These are phyloP conservation scores for Eurytoma californica DNA, from an alignment of 2,888 invertebrate species.

Conservation along the genomic window DNA sequence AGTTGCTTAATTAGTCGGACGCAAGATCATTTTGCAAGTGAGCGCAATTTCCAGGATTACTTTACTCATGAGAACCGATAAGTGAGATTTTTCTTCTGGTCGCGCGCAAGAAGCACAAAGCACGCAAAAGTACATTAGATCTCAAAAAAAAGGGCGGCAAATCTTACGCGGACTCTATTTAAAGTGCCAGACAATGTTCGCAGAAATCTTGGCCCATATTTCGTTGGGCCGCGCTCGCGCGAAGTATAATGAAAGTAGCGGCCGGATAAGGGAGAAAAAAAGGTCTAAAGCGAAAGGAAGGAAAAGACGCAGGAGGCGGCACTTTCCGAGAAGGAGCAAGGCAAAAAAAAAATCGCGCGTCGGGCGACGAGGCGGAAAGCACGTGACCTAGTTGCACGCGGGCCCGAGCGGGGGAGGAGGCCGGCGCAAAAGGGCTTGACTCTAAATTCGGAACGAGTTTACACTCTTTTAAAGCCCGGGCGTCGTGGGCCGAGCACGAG, in stretches of 20 bases:
- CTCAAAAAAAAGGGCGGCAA: constrained; percentile 8
- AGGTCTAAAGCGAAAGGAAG: background rate
- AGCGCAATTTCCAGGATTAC: too few species aligned
- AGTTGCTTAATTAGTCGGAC: background rate
- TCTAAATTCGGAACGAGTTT: constrained; percentile 68
- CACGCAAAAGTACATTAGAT: too few species aligned
- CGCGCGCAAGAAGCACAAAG: too few species aligned
- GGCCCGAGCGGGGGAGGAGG: constrained; percentile 1
- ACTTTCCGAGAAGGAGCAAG: constrained; percentile 23
- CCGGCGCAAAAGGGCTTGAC: constrained; percentile 64
- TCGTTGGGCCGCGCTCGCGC: background rate
- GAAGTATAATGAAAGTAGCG: constrained; percentile 9
- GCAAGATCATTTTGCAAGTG: too few species aligned
- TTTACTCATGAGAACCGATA: too few species aligned
- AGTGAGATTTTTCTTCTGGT: too few species aligned
- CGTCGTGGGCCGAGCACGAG: background rate
- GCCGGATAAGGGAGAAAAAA: constrained; percentile 10
- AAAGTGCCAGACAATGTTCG: constrained; percentile 46
- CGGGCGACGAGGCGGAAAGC: background rate
- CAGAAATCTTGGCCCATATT: constrained; percentile 42
- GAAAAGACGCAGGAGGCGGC: background rate
- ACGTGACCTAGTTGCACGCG: constrained; percentile 48
- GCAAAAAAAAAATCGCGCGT: constrained; percentile 25
- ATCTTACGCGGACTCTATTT: constrained; percentile 14
- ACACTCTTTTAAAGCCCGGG: constrained; percentile 42